Evolutionary conservation across 2,797 vertebrate genomes (phyloP).

Genomic region (Peromyscus attwateri): DNA sequence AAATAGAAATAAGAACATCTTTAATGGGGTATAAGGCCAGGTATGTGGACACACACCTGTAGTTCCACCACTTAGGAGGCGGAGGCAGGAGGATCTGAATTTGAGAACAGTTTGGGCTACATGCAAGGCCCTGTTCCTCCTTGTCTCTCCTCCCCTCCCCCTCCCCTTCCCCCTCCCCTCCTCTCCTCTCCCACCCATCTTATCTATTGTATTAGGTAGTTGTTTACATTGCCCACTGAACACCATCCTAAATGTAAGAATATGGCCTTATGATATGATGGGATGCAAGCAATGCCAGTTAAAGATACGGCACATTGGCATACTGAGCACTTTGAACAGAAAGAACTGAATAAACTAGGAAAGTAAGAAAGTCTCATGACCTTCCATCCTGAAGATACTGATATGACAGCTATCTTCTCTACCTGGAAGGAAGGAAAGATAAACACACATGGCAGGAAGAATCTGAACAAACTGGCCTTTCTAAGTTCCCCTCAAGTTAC

Average conservation of each 20-base stretch:
- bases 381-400: not conserved
- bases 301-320: not conserved
- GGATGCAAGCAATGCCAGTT: not conserved
- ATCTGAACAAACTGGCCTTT: not conserved
- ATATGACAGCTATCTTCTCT: not conserved
- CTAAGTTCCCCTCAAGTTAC: not conserved
- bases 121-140: not conserved
- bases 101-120: not conserved
- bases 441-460: conserved; percentile 4
- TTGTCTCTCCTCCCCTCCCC: no score
- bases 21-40: not conserved
- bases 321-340: not conserved
- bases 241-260: conserved; percentile 16
- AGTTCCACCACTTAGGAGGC: not conserved
- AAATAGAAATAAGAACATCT: not conserved
- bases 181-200: not conserved
- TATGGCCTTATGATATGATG: not conserved
- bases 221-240: not conserved
- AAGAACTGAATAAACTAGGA: not conserved
- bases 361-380: not conserved
- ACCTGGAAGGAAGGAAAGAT: not conserved
- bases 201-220: not conserved
- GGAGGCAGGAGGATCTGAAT: not conserved
- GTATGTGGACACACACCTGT: not conserved
- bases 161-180: not conserved